Base-by-base conservation (phyloP, 1,140 invertebrate species). In the Macrostomum lignano region DNA sequence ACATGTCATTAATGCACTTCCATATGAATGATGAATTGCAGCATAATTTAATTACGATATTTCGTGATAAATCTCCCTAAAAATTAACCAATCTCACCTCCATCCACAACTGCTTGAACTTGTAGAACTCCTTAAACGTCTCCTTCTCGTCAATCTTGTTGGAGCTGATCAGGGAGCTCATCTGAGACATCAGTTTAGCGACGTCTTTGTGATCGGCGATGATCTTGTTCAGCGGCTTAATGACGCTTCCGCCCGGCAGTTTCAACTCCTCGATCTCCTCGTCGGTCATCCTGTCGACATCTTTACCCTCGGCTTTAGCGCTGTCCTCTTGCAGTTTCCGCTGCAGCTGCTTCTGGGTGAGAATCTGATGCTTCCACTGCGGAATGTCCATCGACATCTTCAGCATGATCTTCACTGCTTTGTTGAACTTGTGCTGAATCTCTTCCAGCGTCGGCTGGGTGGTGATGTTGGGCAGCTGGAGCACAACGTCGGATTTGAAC, bases 391-490 rank as follows among this genome's bases (percentile, higher is more conserved):
- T 44, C 4, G 50, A 48, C 21, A 56, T 49, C 38, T 49, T 54
- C 17, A 59, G 44, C 25, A 59, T 59, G 17, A 50, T 42, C 40
- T 55, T 51, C 3, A 55, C 46, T 10, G 46, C 14, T 32, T 21
- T 17, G 11, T 32, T 15, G n/a, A 32, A 19, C 4, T 21, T 17
- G 5, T n/a, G 6, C 13, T 93, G 81, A 15, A 91, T 69, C 31
- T 86, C 77, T 37, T 84, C 78, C 33, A 88, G 52, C 44, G 66
- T 78, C 22, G 81, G 81, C 36, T 70, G 69, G 19, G 86, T 71
- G 2, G 70, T 66, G 21, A 88, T 72, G 43, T 74, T 71, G 1
- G 79, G 78, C 45, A 84, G 78, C 56, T 72, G 67, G 32, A 86
- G 58, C 14, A 71, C 65, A 10, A 78, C 70, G 45, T 78, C 65